phyloP scores from a whole-genome alignment of 2,888 invertebrate species.

The Leptopterna dolabrata region DNA sequence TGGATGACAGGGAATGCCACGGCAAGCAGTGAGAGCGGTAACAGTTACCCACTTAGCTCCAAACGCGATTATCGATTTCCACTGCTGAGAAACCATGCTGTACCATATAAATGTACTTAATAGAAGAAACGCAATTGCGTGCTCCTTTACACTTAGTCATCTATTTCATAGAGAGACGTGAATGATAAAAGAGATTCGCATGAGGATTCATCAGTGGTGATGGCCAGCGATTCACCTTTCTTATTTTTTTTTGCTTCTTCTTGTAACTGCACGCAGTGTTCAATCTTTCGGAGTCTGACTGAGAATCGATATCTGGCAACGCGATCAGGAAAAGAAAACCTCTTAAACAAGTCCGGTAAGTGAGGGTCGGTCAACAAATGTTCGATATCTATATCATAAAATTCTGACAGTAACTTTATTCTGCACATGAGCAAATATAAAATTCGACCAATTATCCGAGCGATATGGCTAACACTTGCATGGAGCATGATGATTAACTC shows the following conservation, averaged over 20 bases:
- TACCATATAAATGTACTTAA: not conserved
- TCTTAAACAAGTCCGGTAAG: too few relatives aligned
- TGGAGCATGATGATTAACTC: too few relatives aligned
- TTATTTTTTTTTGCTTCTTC: not conserved
- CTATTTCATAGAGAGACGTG: not conserved
- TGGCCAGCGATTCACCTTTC: not conserved
- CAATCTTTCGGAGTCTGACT: too few relatives aligned
- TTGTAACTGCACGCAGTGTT: not conserved
- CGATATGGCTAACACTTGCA: too few relatives aligned
- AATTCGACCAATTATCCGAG: too few relatives aligned
- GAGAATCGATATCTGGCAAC: too few relatives aligned
- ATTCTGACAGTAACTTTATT: too few relatives aligned
- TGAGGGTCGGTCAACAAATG: too few relatives aligned
- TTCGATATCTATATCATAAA: too few relatives aligned
- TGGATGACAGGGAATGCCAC: not conserved
- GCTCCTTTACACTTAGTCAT: not conserved
- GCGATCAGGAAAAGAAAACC: too few relatives aligned
- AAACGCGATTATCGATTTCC: constrained; percentile 26
- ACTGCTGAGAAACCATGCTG: not conserved
- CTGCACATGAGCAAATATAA: too few relatives aligned
- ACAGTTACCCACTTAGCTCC: constrained; percentile 33
- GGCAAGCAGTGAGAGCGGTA: constrained; percentile 22
- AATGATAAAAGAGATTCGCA: not conserved
- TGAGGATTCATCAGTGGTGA: not conserved
- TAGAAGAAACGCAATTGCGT: constrained; percentile 35